A percentile compares a stretch with the other conserved stretches of the same genome.
These are phyloP conservation scores for Puntigrus tetrazona DNA, from an alignment of 2,113 vertebrate genomes.

Conservation along the genomic window DNA sequence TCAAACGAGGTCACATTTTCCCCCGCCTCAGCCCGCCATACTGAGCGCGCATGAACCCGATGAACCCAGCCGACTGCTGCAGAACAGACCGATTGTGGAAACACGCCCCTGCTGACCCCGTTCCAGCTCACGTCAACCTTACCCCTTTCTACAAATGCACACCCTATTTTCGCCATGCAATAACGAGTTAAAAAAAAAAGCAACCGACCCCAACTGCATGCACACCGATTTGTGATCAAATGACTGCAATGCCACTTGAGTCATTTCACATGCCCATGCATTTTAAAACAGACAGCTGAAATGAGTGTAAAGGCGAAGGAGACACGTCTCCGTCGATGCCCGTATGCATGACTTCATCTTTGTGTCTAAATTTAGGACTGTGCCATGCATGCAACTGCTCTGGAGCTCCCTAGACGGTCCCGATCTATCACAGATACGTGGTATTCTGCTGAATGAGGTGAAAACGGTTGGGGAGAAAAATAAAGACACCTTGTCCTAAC, in stretches of 20 bases:
- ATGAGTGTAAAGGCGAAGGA: not conserved
- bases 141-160: not conserved
- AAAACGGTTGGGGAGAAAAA: not conserved
- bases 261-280: not conserved
- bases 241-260: not conserved
- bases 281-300: slow-evolving; percentile 38
- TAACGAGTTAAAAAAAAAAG: not conserved
- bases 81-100: slow-evolving; percentile 36
- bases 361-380: slow-evolving; percentile 50
- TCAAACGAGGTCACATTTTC: slow-evolving; percentile 60
- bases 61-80: slow-evolving; percentile 57
- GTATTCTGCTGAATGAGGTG: not conserved
- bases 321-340: slow-evolving; percentile 37
- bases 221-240: slow-evolving; percentile 4
- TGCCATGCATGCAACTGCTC: slow-evolving; percentile 40
- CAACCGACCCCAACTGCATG: slow-evolving; percentile 42
- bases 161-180: not conserved
- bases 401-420: slow-evolving; percentile 25
- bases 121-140: slow-evolving; percentile 19
- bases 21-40: slow-evolving; percentile 41
- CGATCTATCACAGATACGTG: not conserved
- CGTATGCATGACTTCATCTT: slow-evolving; percentile 60
- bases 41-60: slow-evolving; percentile 53
- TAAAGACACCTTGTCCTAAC: slow-evolving; percentile 29
- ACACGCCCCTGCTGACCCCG: slow-evolving; percentile 32